Conservation (phyloP, 2,888 invertebrate species). For the Mesochorus sp. region DNA sequence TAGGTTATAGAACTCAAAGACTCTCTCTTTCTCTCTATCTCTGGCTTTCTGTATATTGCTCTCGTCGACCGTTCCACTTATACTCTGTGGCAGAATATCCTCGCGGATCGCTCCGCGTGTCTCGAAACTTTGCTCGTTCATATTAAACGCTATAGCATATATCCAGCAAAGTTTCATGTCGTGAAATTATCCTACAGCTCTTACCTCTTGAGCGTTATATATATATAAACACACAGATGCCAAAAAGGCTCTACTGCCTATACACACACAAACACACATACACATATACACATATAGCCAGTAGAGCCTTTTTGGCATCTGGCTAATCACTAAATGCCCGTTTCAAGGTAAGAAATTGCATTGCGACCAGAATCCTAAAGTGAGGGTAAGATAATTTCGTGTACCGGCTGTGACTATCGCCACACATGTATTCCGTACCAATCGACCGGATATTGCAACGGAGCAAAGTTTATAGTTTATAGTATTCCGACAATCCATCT, state of each 20-base stretch:
- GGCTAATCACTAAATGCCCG: conserved; percentile 40
- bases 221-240: too few relatives aligned
- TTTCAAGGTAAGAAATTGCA: conserved; percentile 22
- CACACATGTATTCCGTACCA: not conserved
- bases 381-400: not conserved
- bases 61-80: conserved; percentile 21
- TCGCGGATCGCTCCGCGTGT: conserved; percentile 37
- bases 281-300: not conserved
- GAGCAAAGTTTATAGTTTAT: not conserved
- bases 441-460: not conserved
- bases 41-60: not conserved
- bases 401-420: not conserved
- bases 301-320: conserved; percentile 21
- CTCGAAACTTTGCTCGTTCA: conserved; percentile 58
- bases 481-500: not conserved
- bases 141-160: conserved; percentile 34
- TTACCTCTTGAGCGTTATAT: not conserved
- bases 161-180: conserved; percentile 41
- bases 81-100: conserved; percentile 9
- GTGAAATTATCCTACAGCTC: conserved; percentile 48
- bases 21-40: not conserved
- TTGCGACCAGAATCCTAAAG: conserved; percentile 10
- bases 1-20: conserved; percentile 17
- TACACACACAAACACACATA: not conserved
- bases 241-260: too few relatives aligned